Conservation (phyloP, 37 sponge, comb jelly and placozoan genomes). For the Lycopodina hypogea region DNA sequence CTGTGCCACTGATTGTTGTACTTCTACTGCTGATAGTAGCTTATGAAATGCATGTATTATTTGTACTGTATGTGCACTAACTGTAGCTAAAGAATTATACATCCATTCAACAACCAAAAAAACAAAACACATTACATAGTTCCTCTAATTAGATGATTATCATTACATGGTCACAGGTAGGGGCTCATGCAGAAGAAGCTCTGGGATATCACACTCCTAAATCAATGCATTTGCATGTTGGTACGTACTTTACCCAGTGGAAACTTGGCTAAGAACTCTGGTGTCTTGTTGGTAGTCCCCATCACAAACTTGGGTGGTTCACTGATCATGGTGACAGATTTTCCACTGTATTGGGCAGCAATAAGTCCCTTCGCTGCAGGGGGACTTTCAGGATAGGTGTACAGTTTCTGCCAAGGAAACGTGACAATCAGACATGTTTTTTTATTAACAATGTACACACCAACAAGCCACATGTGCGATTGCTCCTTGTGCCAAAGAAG, state of each 20-base stretch:
- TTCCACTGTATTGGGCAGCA: conserved; percentile 87
- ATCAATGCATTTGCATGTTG: too few species aligned
- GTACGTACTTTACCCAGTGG: conserved; percentile 89
- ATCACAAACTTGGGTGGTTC: conserved; percentile 78
- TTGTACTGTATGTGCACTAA: too few species aligned
- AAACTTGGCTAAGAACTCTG: conserved; percentile 79
- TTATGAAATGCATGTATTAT: too few species aligned
- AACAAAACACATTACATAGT: too few species aligned
- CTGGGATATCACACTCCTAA: too few species aligned
- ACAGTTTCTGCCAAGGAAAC: conserved; percentile 60
- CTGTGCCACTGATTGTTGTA: too few species aligned
- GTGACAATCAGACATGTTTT: neutral
- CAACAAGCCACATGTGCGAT: neutral
- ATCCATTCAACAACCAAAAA: too few species aligned
- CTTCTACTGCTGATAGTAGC: too few species aligned
- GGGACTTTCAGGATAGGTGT: conserved; percentile 89
- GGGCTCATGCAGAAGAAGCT: too few species aligned
- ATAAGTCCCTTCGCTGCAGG: conserved; percentile 80
- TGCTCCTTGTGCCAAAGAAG: neutral
- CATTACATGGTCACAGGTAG: too few species aligned
- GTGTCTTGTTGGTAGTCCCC: conserved; percentile 79
- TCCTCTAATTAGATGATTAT: too few species aligned
- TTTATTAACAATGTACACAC: neutral
- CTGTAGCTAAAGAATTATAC: too few species aligned
- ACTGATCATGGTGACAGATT: conserved; percentile 52